Evolutionary conservation across 2,113 vertebrate genomes (phyloP).

Genomic region (Cinclus mexicanus): DNA sequence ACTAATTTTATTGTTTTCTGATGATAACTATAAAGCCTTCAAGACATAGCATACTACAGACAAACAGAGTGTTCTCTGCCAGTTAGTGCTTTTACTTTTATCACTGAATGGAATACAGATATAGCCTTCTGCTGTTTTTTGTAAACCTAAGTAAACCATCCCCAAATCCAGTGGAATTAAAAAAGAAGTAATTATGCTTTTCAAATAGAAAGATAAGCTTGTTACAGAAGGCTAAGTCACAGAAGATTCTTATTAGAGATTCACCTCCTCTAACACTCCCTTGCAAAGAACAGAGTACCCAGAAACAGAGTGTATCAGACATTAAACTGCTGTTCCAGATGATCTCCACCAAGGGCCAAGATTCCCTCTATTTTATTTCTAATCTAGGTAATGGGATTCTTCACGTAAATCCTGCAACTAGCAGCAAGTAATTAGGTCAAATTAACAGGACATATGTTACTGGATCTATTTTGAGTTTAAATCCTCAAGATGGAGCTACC

Average conservation of each 20-base stretch:
- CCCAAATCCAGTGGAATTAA: background rate
- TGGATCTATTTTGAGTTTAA: constrained; percentile 46
- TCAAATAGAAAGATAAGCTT: background rate
- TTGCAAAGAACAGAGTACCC: background rate
- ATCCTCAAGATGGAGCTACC: background rate
- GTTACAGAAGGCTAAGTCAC: background rate
- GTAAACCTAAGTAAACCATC: background rate
- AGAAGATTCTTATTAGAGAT: background rate
- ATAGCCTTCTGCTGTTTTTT: background rate
- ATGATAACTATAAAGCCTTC: background rate
- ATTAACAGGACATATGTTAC: constrained; percentile 55
- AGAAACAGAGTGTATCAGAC: background rate
- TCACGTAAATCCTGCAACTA: constrained; percentile 19
- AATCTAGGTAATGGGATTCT: constrained; percentile 57
- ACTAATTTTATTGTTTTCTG: background rate
- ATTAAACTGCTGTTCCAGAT: background rate
- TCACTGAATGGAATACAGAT: background rate
- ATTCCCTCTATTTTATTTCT: background rate
- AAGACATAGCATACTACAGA: background rate
- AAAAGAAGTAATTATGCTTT: background rate
- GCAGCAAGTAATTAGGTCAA: constrained; percentile 63
- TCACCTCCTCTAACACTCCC: background rate
- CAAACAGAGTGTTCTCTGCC: background rate
- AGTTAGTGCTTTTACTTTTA: background rate
- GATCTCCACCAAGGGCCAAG: background rate